Evolutionary conservation across 2,888 invertebrate species (phyloP).

Genomic region (Gasteruption jaculator): DNA sequence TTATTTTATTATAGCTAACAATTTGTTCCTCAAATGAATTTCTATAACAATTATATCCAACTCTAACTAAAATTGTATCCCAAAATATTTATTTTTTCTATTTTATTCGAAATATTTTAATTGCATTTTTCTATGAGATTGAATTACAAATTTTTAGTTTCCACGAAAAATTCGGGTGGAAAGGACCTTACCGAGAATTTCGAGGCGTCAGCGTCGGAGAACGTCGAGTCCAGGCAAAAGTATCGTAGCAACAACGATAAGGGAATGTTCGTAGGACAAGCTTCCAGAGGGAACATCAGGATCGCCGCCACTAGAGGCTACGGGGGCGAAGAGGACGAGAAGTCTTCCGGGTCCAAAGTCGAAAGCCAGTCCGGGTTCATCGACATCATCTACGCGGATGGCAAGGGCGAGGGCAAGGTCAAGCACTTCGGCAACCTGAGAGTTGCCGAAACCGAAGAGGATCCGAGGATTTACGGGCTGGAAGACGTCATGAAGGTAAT

Average conservation of each 20-base stretch:
- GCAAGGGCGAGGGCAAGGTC: constrained; percentile 24
- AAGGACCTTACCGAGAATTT: not conserved
- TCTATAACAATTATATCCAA: too few species aligned
- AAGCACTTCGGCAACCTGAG: constrained; percentile 38
- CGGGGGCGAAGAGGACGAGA: not conserved
- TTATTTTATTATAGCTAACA: too few species aligned
- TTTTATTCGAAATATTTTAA: too few species aligned
- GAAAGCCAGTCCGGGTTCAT: constrained; percentile 36
- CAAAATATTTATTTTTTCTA: too few species aligned
- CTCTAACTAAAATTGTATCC: too few species aligned
- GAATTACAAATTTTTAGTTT: too few species aligned
- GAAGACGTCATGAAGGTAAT: constrained; percentile 34
- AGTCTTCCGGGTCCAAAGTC: not conserved
- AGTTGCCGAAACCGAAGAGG: constrained; percentile 26
- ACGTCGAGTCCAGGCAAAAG: constrained; percentile 12
- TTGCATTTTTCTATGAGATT: too few species aligned
- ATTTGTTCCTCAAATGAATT: too few species aligned
- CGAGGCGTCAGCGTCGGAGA: constrained; percentile 14
- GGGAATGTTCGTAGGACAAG: not conserved
- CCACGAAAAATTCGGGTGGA: too few species aligned
- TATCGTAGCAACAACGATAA: constrained; percentile 8
- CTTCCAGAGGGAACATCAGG: constrained; percentile 3
- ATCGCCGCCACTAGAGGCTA: too few species aligned
- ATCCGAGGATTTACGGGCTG: constrained; percentile 33
- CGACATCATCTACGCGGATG: constrained; percentile 43